Percentiles rank a stretch among this genome's conserved stretches.
Evolutionary conservation across 2,797 vertebrate genomes (phyloP).

Genomic region (Oreochromis mossambicus): DNA sequence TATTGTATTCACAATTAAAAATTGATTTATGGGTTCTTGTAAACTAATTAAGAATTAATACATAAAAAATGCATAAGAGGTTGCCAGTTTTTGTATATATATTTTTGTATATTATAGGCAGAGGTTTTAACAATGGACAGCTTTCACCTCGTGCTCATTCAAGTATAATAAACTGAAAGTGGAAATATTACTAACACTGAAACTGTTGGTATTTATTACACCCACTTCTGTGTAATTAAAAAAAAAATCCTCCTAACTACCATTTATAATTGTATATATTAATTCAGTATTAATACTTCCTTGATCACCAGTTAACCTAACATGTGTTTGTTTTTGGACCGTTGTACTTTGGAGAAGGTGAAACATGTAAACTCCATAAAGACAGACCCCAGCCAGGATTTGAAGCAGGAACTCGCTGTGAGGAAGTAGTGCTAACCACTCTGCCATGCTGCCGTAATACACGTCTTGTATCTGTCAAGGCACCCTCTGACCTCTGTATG

Average conservation of each 20-base stretch:
- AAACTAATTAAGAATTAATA: neutral
- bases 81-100: neutral
- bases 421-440: neutral
- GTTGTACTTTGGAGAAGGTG: neutral
- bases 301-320: neutral
- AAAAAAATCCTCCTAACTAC: neutral
- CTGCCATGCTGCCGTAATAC: neutral
- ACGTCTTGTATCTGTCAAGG: neutral
- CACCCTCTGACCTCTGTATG: neutral
- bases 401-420: neutral
- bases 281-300: neutral
- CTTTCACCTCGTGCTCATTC: neutral
- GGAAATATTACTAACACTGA: neutral
- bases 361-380: neutral
- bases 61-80: neutral
- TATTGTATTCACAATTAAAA: neutral
- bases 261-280: neutral
- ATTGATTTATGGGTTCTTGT: neutral
- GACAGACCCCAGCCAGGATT: neutral
- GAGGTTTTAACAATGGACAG: neutral
- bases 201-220: neutral
- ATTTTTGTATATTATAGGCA: neutral
- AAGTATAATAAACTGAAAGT: neutral
- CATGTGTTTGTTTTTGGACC: neutral
- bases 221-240: neutral